Percentiles rank a stretch among this genome's conserved stretches.
Evolutionary conservation across 2,113 vertebrate genomes (phyloP).

Genomic region (sheep (Ovis aries)): ARS-UI_Ramb_v3.0 NC_056057.1:5593501-5594000

Average conservation of each 20-base stretch:
- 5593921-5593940: background rate
- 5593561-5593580: background rate
- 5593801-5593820: too few relatives aligned
- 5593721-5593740: background rate
- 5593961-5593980: background rate
- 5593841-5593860: rapidly evolving
- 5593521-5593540: background rate
- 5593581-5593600: too few relatives aligned
- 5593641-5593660: background rate
- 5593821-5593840: background rate
- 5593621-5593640: rapidly evolving
- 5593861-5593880: rapidly evolving
- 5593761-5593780: background rate
- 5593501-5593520: rapidly evolving
- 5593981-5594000: background rate
- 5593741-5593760: background rate
- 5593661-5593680: background rate
- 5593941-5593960: background rate
- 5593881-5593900: background rate
- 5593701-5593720: background rate
- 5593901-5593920: background rate
- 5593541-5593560: background rate
- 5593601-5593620: rapidly evolving
- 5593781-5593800: background rate
- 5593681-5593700: background rate